Evolutionary conservation across 2,797 vertebrate genomes (phyloP), one percentile per base, ranked within the genome.

Genomic region (Pipistrellus pygmaeus): DNA sequence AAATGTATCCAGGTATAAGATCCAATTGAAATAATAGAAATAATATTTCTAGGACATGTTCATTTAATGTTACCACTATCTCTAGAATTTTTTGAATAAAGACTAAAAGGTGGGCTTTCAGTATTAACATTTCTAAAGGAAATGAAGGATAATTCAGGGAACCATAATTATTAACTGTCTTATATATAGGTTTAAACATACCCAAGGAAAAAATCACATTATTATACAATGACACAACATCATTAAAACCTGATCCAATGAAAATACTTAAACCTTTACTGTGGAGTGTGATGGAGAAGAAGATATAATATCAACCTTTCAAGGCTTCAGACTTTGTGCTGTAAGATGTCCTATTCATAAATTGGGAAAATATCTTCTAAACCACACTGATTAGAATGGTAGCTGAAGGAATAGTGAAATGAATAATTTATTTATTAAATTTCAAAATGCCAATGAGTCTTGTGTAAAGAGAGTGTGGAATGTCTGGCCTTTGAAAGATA

Each of bases 401-500:
- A 90, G 35, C 44, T 85, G 53, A 78, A 92, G 53, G 32, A 86
- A 82, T 51, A 71, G 17, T 89, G 35, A 85, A 88, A 80, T 72
- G 57, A 76, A 27, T 76, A 71, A 66, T 69, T 75, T 35, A 51
- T 11, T 57, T 35, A 60, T 41, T 88, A 55, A 84, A 62, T 89
- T 82, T 91, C 21, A 66, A 94, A 91, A 64, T 32, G 23, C 66
- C 64, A 60, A 76, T 18, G 13, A 60, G 11, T 89, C 55, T 46
- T 68, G 20, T 62, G 15, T 82, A 55, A 84, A 94, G 48, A 68
- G 20, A 35, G 13, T 66, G 9, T 90, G 48, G 41, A 30, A 80
- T 35, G 53, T 72, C 64, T 93, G 27, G 27, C 68, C 62, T 66
- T 95, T 78, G 85, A 90, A 92, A 90, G 90, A 78, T 60, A 86